phyloP scores from a whole-genome alignment of 2,797 vertebrate genomes.

The Lagocephalus sceleratus region DNA sequence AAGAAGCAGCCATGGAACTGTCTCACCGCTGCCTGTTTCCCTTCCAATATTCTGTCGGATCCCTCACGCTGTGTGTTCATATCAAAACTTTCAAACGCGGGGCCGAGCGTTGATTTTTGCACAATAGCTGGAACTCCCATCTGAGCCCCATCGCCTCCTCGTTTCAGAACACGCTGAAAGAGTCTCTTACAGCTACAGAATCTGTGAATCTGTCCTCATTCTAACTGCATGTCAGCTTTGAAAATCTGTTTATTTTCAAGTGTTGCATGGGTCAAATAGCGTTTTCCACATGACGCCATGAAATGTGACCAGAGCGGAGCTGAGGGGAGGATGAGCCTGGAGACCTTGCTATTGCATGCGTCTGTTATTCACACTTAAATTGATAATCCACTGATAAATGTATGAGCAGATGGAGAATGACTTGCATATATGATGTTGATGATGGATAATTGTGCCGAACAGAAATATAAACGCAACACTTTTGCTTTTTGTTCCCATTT shows the following conservation, averaged over 20 bases:
- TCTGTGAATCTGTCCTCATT: constrained; percentile 10
- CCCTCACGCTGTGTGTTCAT: constrained; percentile 21
- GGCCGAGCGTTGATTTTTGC: constrained; percentile 21
- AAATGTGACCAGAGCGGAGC: constrained; percentile 13
- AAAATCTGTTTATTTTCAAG: constrained; percentile 5
- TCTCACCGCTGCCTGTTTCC: constrained; percentile 40
- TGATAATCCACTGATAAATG: background rate
- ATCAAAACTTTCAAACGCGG: constrained; percentile 13
- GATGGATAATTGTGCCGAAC: too few species aligned
- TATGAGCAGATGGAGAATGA: background rate
- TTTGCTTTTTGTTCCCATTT: too few species aligned
- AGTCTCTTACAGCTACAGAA: constrained; percentile 16
- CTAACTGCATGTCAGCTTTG: constrained; percentile 3
- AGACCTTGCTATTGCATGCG: constrained; percentile 1
- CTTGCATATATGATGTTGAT: too few species aligned
- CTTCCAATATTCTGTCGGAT: constrained; percentile 26
- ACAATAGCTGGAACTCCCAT: constrained; percentile 11
- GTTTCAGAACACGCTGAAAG: constrained; percentile 8
- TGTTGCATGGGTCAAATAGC: background rate
- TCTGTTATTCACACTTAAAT: background rate
- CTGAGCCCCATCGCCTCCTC: constrained; percentile 1
- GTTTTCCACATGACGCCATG: constrained; percentile 4
- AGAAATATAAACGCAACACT: too few species aligned
- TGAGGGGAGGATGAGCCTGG: constrained; percentile 5
- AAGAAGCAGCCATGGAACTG: constrained; percentile 42